These are phyloP conservation scores for Apostichopus parvimensis DNA, from an alignment of 35 echinoderm and acorn worm genomes.

Conservation along the genomic window DNA sequence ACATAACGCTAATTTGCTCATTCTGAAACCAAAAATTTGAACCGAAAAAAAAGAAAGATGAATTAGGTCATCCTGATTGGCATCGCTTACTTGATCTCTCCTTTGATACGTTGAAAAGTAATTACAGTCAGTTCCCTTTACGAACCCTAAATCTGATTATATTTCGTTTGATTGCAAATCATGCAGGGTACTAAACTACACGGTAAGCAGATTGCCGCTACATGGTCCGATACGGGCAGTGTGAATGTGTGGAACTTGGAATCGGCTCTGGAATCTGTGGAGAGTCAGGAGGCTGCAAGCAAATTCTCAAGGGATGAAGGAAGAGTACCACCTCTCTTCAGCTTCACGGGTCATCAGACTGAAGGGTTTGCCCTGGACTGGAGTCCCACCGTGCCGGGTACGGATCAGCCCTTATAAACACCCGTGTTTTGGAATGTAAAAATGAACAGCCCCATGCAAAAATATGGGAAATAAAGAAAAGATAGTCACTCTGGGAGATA, in stretches of 20 bases:
- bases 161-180: neutral
- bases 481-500: no score
- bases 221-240: conserved; percentile 83
- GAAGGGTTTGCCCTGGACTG: conserved; percentile 97
- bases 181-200: conserved; percentile 64
- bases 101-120: no score
- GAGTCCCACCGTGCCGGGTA: conserved; percentile 76
- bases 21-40: no score
- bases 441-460: no score
- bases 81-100: no score
- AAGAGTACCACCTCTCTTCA: conserved; percentile 59
- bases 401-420: neutral
- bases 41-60: no score
- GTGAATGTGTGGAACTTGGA: conserved; percentile 88
- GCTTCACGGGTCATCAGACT: conserved; percentile 84
- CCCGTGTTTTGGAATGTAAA: no score
- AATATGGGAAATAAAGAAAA: no score
- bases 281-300: conserved; percentile 50
- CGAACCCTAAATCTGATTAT: no score
- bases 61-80: no score
- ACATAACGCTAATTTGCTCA: no score
- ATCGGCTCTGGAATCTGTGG: conserved; percentile 59
- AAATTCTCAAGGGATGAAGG: conserved; percentile 60
- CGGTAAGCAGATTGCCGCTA: conserved; percentile 76
- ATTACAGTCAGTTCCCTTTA: no score